phyloP scores from a whole-genome alignment of 2,797 vertebrate species.

The Carcharodon carcharias region DNA sequence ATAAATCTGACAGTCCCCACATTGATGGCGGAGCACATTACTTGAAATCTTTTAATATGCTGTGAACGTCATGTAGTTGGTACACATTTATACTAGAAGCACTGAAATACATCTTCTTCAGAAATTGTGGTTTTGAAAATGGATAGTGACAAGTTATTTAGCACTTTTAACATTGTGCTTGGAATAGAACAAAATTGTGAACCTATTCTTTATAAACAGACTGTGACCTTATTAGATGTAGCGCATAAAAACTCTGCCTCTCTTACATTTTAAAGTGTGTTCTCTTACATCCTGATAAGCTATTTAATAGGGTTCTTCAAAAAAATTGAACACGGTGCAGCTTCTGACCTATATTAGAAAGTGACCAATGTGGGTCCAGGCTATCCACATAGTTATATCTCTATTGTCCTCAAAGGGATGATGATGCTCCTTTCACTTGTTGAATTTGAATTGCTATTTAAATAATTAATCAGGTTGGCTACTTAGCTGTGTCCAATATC shows the following conservation, averaged over 20 bases:
- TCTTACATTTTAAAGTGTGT: not conserved
- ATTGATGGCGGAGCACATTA: not conserved
- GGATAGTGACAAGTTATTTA: not conserved
- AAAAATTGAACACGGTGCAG: not conserved
- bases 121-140: not conserved
- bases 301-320: not conserved
- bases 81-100: not conserved
- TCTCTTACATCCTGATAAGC: not conserved
- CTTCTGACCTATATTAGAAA: not conserved
- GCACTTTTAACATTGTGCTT: not conserved
- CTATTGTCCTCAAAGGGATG: not conserved
- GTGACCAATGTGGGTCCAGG: not conserved
- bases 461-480: not conserved
- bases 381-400: not conserved
- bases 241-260: not conserved
- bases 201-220: not conserved
- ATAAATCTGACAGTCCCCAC: not conserved
- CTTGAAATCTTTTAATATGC: not conserved
- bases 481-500: not conserved
- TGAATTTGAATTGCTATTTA: constrained; percentile 8
- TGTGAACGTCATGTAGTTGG: not conserved
- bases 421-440: not conserved
- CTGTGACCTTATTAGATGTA: not conserved
- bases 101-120: not conserved
- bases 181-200: not conserved